Percentiles rank a stretch among this genome's conserved stretches.
These are phyloP conservation scores for Homarus gammarus DNA, from an alignment of 2,888 invertebrate species.

Conservation along the genomic window DNA sequence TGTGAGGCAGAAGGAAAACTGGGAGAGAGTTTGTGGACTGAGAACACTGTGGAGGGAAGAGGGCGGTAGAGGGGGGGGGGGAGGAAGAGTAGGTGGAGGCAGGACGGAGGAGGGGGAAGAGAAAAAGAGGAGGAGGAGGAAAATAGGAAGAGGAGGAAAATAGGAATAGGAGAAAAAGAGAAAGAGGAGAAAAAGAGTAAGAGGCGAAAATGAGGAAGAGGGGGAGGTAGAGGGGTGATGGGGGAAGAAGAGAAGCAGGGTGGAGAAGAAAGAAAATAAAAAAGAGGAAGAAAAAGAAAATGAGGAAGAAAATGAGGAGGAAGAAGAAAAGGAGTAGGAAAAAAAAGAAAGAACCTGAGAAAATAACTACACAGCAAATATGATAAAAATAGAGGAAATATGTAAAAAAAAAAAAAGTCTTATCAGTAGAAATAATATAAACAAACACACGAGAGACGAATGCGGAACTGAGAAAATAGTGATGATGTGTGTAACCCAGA, in stretches of 20 bases:
- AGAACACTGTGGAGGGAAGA: slow-evolving; percentile 13
- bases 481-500: too few relatives aligned
- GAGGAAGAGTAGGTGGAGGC: not conserved
- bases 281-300: not conserved
- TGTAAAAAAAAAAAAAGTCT: too few relatives aligned
- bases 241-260: not conserved
- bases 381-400: too few relatives aligned
- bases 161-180: not conserved
- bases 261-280: not conserved
- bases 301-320: not conserved
- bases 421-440: not conserved
- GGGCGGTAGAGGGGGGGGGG: not conserved
- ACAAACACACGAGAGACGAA: not conserved
- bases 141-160: not conserved
- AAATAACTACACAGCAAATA: not conserved
- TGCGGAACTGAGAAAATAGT: too few relatives aligned
- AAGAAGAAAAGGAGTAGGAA: not conserved
- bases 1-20: not conserved
- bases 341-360: not conserved
- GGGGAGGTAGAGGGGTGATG: not conserved
- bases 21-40: slow-evolving; percentile 3
- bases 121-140: slow-evolving; percentile 1
- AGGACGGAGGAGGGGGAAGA: slow-evolving; percentile 11
- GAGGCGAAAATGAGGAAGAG: not conserved
- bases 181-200: not conserved